Evolutionary conservation across 2,888 invertebrate genomes (phyloP).

Genomic region (Phortica magna): DNA sequence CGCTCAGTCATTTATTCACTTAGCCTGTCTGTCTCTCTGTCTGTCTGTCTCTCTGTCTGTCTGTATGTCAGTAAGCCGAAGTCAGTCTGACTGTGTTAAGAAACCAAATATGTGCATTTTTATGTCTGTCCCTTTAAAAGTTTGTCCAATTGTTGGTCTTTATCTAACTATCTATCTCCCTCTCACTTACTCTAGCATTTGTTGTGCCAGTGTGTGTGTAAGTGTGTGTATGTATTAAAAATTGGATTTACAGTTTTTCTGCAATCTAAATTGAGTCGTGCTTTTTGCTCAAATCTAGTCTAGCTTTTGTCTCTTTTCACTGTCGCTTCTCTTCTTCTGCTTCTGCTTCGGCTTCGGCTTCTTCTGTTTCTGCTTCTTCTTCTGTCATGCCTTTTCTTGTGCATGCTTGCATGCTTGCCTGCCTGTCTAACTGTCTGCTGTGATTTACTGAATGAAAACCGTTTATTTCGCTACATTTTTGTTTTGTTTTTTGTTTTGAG

Average conservation of each 20-base stretch:
- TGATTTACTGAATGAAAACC: conserved; percentile 58
- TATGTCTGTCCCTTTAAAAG: neutral
- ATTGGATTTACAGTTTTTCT: conserved; percentile 8
- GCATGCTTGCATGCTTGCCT: conserved; percentile 35
- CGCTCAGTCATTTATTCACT: neutral
- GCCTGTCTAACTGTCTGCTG: conserved; percentile 23
- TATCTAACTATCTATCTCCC: conserved; percentile 40
- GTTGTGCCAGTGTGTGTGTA: conserved; percentile 18
- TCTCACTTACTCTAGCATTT: neutral
- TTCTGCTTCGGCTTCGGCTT: neutral
- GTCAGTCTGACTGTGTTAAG: conserved; percentile 21
- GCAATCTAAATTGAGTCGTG: neutral
- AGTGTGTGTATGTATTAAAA: conserved; percentile 40
- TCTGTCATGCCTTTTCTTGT: neutral
- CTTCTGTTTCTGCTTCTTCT: neutral
- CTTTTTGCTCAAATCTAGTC: neutral
- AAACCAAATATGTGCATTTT: conserved; percentile 21
- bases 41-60: neutral
- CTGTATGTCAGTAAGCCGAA: neutral
- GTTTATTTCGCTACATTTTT: conserved; percentile 33
- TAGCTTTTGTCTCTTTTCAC: neutral
- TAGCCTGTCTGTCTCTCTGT: neutral
- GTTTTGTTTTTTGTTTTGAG: conserved; percentile 23
- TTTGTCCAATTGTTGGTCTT: neutral
- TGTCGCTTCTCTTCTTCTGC: neutral